Base-by-base conservation (phyloP, 2,113 vertebrate species). In the Neotragus pygmaeus region DNA sequence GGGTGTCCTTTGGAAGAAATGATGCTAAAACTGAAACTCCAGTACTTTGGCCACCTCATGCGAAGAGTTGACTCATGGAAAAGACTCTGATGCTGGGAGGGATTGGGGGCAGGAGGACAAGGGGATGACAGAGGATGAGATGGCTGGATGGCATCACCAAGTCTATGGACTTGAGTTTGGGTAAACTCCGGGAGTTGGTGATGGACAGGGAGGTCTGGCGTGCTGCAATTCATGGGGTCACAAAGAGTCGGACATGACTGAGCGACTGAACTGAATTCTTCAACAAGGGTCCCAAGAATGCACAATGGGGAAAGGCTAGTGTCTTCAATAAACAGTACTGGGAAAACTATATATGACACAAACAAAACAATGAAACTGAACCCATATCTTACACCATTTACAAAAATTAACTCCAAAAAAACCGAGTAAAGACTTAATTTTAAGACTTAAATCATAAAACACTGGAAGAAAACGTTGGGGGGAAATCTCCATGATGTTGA, bases 141-240 rank as follows among this genome's bases (percentile, higher is more conserved):
- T 57, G 55, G 55, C 55, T 57, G 55, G 55, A 57, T 57, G 55
- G 55, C 21, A 57, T 25, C 55, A 57, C 21, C 1, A 0, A 57
- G 8, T 57, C 21, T 1, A 4, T 25, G 55, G 21, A 57, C 8
- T 1, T 57, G 55, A 57, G 9, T 57, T 4, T 57, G 55, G 3
- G 8, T 57, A 9, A 57, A 57, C 55, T 57, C 55, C 0, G 0
- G 55, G 55, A 57, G 9, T 57, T 57, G 55, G 55, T 57, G 23
- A 25, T 57, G 23, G 23, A 57, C 55, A 57, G 55, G 55, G 23
- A 57, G 23, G 55, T 23, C 23, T 25, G 8, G 55, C 0, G 0
- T 57, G 55, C 55, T 10, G 1, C 1, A 1, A 25, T 57, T 57
- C 23, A 57, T 11, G 9, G 9, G 23, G 9, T 57, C 9, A 0